Evolutionary conservation across 2,113 vertebrate species (phyloP).

Genomic region (Vombatus ursinus): DNA sequence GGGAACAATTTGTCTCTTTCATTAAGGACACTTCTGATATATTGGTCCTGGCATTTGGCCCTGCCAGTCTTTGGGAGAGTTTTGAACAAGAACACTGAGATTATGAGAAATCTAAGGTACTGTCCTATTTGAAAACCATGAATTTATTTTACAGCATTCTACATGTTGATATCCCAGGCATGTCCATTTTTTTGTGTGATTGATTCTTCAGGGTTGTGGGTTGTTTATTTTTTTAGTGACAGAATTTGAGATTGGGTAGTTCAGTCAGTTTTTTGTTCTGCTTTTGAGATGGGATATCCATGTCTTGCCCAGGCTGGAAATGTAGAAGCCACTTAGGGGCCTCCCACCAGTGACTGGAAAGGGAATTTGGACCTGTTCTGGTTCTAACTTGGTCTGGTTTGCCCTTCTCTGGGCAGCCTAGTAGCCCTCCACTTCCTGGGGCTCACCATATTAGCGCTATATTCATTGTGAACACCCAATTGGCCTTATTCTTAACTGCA

Average conservation of each 20-base stretch:
- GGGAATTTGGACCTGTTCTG: background rate
- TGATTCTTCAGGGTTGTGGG: constrained; percentile 14
- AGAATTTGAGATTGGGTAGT: constrained; percentile 17
- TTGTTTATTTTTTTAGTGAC: constrained; percentile 7
- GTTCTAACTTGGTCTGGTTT: background rate
- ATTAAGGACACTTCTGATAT: background rate
- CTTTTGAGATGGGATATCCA: background rate
- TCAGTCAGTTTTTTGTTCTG: background rate
- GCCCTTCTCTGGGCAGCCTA: background rate
- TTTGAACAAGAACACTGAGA: constrained; percentile 34
- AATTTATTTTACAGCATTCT: constrained; percentile 18
- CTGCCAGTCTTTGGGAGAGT: constrained; percentile 35
- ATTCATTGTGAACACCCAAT: background rate
- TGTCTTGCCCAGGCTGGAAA: background rate
- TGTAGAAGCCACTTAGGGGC: background rate
- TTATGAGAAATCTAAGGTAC: constrained; percentile 36
- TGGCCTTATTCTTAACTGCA: background rate
- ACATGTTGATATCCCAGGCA: background rate
- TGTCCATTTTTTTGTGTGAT: constrained; percentile 29
- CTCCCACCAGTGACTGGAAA: background rate
- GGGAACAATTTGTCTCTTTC: background rate
- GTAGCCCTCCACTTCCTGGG: background rate
- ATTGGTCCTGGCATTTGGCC: constrained; percentile 21
- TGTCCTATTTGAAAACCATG: background rate
- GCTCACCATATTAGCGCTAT: background rate